phyloP scores from a whole-genome alignment of 2,113 vertebrate species.

The Cryptomyrus ogoouensis region DNA sequence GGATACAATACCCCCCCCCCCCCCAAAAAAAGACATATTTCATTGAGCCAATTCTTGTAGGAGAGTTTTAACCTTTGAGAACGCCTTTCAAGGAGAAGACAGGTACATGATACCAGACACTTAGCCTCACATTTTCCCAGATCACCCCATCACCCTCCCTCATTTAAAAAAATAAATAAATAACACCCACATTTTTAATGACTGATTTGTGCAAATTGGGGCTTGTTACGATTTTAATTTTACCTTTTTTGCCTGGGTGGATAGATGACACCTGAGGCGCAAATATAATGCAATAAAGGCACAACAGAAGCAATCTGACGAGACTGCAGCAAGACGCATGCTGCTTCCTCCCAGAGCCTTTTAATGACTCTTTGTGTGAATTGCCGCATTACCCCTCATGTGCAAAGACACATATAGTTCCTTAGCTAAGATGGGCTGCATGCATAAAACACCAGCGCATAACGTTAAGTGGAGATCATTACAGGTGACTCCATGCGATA shows the following conservation, averaged over 20 bases:
- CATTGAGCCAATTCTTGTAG: not conserved
- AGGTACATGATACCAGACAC: not conserved
- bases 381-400: not conserved
- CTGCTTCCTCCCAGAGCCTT: not conserved
- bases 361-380: not conserved
- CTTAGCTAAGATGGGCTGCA: not conserved
- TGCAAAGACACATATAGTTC: not conserved
- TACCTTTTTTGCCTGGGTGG: slow-evolving; percentile 6
- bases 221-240: not conserved
- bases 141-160: not conserved
- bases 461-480: not conserved
- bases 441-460: not conserved
- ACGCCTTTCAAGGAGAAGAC: not conserved
- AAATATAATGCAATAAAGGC: not conserved
- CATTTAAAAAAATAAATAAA: not conserved
- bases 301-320: not conserved
- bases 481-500: not conserved
- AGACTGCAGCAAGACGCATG: not conserved
- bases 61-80: slow-evolving; percentile 1
- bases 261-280: not conserved
- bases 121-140: not conserved
- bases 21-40: not conserved
- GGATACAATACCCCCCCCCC: not conserved
- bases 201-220: slow-evolving; percentile 2
- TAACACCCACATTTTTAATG: not conserved